These are phyloP conservation scores for Tachycineta bicolor DNA, from an alignment of 2,113 vertebrate species.

Conservation along the genomic window DNA sequence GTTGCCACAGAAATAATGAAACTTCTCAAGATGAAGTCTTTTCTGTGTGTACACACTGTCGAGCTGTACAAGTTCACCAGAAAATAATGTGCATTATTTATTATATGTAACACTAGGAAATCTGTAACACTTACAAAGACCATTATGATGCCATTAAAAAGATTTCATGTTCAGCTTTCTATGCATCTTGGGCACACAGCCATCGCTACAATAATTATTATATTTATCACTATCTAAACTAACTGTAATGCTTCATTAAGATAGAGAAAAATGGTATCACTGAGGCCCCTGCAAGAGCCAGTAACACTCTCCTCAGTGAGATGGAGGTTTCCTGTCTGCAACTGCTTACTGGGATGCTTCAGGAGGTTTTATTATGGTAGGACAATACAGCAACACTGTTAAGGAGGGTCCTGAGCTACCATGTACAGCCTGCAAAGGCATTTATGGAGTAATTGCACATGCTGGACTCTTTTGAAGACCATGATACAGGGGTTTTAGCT, in stretches of 20 bases:
- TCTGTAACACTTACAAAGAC: constrained; percentile 68
- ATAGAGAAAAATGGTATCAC: constrained; percentile 54
- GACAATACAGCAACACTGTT: not conserved
- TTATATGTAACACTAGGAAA: constrained; percentile 54
- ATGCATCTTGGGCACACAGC: constrained; percentile 71
- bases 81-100: constrained; percentile 69
- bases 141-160: constrained; percentile 72
- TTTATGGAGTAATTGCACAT: not conserved
- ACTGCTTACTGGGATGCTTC: not conserved
- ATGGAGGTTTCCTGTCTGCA: not conserved
- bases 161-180: constrained; percentile 62
- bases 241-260: constrained; percentile 76
- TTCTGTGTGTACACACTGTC: not conserved
- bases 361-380: not conserved
- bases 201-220: constrained; percentile 66
- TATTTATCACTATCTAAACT: constrained; percentile 76
- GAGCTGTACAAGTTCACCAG: constrained; percentile 1
- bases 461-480: not conserved
- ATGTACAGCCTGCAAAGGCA: rapidly evolving
- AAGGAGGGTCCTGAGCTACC: not conserved
- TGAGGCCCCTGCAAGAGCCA: constrained; percentile 10
- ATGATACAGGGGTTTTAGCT: rapidly evolving
- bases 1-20: not conserved
- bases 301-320: not conserved
- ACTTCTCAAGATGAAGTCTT: not conserved